Evolutionary conservation across 2,888 invertebrate genomes (phyloP).

Genomic region (Erebia aethiops): DNA sequence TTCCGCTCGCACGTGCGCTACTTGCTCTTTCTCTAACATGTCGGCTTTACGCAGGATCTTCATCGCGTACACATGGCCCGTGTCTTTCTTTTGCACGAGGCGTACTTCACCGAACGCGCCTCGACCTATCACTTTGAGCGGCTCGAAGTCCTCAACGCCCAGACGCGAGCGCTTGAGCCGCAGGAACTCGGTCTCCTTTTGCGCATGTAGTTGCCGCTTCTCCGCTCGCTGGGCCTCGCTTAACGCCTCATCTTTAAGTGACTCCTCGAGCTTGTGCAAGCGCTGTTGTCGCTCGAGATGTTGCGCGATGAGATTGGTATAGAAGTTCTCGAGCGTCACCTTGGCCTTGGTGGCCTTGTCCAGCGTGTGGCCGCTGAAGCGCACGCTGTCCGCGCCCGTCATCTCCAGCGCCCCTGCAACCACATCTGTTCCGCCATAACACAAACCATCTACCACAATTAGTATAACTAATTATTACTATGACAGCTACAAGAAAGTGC

Average conservation of each 20-base stretch:
- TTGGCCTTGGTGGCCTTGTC: slow-evolving; percentile 99
- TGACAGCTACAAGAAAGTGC: no score
- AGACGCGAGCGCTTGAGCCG: slow-evolving; percentile 97
- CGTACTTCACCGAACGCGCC: slow-evolving; percentile 98
- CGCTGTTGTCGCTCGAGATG: slow-evolving; percentile 98
- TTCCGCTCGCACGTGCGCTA: slow-evolving; percentile 98
- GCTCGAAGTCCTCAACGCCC: slow-evolving; percentile 99
- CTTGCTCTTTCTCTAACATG: slow-evolving; percentile 99
- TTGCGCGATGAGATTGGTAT: slow-evolving; percentile 98
- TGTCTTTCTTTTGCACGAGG: slow-evolving; percentile 99
- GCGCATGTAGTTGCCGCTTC: slow-evolving; percentile 96
- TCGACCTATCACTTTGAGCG: slow-evolving; percentile 95
- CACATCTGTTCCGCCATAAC: slow-evolving; percentile 36
- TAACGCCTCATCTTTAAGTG: slow-evolving; percentile 95
- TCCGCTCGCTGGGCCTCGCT: slow-evolving; percentile 97
- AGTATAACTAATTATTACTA: background rate
- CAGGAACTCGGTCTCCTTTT: slow-evolving; percentile 99
- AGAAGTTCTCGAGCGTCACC: slow-evolving; percentile 99
- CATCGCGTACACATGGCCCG: slow-evolving; percentile 99
- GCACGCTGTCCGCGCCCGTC: slow-evolving; percentile 93
- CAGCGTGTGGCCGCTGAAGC: slow-evolving; percentile 97
- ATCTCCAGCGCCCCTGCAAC: slow-evolving; percentile 91
- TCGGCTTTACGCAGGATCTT: slow-evolving; percentile 99
- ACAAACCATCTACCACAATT: background rate
- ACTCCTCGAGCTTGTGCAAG: slow-evolving; percentile 96